phyloP scores from a whole-genome alignment of 2,888 invertebrate species.

The Ernsta delagoae region DNA sequence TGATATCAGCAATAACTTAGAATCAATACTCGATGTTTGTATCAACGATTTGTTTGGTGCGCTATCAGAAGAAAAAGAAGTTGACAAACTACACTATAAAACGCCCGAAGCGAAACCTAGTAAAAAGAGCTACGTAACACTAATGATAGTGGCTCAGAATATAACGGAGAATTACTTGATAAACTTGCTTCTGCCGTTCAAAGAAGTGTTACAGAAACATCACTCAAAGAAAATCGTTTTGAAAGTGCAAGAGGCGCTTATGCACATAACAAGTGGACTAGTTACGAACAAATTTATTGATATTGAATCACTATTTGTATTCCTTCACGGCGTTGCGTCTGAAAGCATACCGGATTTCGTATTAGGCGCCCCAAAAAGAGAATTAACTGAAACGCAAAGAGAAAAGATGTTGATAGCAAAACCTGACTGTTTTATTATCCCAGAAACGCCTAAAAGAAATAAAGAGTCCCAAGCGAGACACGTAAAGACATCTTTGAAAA shows the following conservation, averaged over 20 bases:
- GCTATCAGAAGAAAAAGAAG: slow-evolving; percentile 96
- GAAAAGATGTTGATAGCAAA: slow-evolving; percentile 82
- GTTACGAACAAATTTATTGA: slow-evolving; percentile 92
- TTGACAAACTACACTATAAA: slow-evolving; percentile 92
- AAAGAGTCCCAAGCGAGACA: slow-evolving; percentile 86
- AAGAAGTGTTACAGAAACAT: slow-evolving; percentile 90
- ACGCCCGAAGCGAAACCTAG: slow-evolving; percentile 92
- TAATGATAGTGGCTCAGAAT: slow-evolving; percentile 92
- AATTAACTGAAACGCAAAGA: slow-evolving; percentile 82
- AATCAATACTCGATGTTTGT: slow-evolving; percentile 92
- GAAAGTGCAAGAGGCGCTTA: slow-evolving; percentile 92
- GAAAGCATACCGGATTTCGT: slow-evolving; percentile 91
- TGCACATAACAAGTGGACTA: slow-evolving; percentile 92
- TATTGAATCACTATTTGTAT: slow-evolving; percentile 89
- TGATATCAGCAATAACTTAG: slow-evolving; percentile 92
- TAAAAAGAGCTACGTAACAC: slow-evolving; percentile 94
- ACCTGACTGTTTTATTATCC: slow-evolving; percentile 92
- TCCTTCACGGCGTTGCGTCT: slow-evolving; percentile 92
- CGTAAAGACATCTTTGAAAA: slow-evolving; percentile 87
- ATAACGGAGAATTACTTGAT: slow-evolving; percentile 91
- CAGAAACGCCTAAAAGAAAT: slow-evolving; percentile 88
- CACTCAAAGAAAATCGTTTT: slow-evolving; percentile 91
- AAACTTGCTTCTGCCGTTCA: slow-evolving; percentile 92
- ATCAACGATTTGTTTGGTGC: slow-evolving; percentile 95
- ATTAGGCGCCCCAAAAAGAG: slow-evolving; percentile 78